Evolutionary conservation across 2,797 vertebrate genomes (phyloP).

Genomic region (Antennarius maculatus): DNA sequence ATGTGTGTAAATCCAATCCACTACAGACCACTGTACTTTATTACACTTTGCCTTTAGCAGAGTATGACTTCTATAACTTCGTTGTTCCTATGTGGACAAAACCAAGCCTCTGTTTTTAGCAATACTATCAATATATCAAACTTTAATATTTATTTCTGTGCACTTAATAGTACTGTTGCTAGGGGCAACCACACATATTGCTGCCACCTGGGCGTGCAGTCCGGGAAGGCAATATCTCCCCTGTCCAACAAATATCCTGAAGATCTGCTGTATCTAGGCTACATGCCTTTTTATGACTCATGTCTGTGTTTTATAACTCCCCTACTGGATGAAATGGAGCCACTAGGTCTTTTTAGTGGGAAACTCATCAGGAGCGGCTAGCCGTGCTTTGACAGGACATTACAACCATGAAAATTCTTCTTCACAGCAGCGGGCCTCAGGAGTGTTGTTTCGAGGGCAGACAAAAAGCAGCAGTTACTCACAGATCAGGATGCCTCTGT

Average conservation of each 20-base stretch:
- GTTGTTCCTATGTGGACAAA: background rate
- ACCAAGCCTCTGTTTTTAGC: constrained; percentile 14
- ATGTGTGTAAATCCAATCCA: constrained; percentile 12
- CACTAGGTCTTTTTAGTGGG: constrained; percentile 29
- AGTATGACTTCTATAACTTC: constrained; percentile 3
- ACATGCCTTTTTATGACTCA: constrained; percentile 66
- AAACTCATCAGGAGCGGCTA: background rate
- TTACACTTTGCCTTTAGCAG: constrained; percentile 9
- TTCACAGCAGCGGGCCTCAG: constrained; percentile 11
- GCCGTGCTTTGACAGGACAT: constrained; percentile 19
- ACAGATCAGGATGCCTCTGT: no score
- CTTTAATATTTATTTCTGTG: constrained; percentile 49
- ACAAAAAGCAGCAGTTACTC: constrained; percentile 4
- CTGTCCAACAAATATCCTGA: constrained; percentile 63
- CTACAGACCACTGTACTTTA: constrained; percentile 2
- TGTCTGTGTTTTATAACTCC: constrained; percentile 60
- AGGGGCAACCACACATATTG: constrained; percentile 68
- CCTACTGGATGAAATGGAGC: constrained; percentile 30
- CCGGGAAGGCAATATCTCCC: constrained; percentile 68
- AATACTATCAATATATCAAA: constrained; percentile 17
- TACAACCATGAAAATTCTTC: constrained; percentile 16
- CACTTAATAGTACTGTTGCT: constrained; percentile 61
- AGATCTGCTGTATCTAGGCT: constrained; percentile 57
- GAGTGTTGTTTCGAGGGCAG: constrained; percentile 24
- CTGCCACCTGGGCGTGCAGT: constrained; percentile 53